Conservation (phyloP, 1,140 invertebrate species). For the Catajapyx aquilonaris region DNA sequence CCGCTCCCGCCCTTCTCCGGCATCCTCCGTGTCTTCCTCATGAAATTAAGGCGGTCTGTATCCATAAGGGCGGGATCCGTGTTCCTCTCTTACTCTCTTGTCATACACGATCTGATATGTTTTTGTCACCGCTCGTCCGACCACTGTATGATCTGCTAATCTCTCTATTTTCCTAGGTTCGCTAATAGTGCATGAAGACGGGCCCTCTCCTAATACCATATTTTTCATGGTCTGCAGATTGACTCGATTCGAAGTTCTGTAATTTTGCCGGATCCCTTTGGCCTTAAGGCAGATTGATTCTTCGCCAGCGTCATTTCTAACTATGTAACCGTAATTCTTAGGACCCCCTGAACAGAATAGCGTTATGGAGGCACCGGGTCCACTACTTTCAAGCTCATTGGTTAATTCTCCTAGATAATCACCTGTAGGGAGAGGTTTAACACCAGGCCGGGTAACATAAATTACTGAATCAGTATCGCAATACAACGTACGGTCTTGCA, state of each 20-base stretch:
- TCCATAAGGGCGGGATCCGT: conserved; percentile 10
- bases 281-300: too few relatives aligned
- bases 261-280: too few relatives aligned
- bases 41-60: too few relatives aligned
- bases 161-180: too few relatives aligned
- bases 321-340: too few relatives aligned
- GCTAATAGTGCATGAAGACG: too few relatives aligned
- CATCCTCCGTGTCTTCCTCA: too few relatives aligned
- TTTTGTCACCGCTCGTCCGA: neutral
- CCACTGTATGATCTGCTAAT: conserved; percentile 4
- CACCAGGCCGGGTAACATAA: conserved; percentile 9
- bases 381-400: conserved; percentile 14
- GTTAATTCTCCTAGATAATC: conserved; percentile 16
- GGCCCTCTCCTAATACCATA: too few relatives aligned
- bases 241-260: too few relatives aligned
- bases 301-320: too few relatives aligned
- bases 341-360: too few relatives aligned
- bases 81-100: conserved; percentile 9
- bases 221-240: conserved; percentile 16
- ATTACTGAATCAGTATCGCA: conserved; percentile 22
- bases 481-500: conserved; percentile 18
- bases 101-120: conserved; percentile 12
- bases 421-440: conserved; percentile 11
- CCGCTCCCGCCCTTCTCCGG: too few relatives aligned
- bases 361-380: conserved; percentile 13